Evolutionary conservation across 2,888 invertebrate genomes (phyloP), one percentile per base, ranked within the genome.

Genomic region (Drosophila mettleri): DNA sequence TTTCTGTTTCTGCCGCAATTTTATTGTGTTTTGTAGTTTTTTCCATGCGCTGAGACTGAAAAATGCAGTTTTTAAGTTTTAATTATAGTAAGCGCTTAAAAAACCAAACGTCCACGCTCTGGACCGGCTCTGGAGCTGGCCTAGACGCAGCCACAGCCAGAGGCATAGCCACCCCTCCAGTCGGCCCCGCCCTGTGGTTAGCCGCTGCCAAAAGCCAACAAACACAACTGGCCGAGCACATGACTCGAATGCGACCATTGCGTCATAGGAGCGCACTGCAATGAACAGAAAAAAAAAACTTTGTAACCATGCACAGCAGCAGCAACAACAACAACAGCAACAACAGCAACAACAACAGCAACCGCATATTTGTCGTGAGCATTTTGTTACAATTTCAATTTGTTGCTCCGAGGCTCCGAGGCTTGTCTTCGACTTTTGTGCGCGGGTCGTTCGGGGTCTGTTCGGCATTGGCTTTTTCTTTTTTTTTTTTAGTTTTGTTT

Each of bases 341-440:
- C n/a, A n/a, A n/a, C n/a, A n/a, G n/a, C n/a, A n/a, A n/a, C n/a
- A n/a, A n/a, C n/a, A n/a, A n/a, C n/a, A n/a, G 70, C 46, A 77
- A 85, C 83, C 86, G 86, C 86, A 88, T 83, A 83, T 82, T 83
- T 87, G 83, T 83, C 80, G 88, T 83, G 88, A 82, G 86, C 83
- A 86, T 83, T 83, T 87, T 87, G 86, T 80, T 83, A 88, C 86
- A 86, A 88, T 83, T 83, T 82, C 86, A 83, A 87, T 87, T 81
- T 87, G 78, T 70, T 72, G 80, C 63, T 79, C 55, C 73, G 68
- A 82, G 83, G 80, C 63, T 79, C 55, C 73, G 68, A 82, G 83
- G 51, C 77, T 78, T 78, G 53, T 65, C 66, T 80, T 53, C 49
- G 69, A 61, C 54, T 73, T 54, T 51, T 48, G 24, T 46, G 48